phyloP scores from a whole-genome alignment of 1,140 invertebrate genomes.

The Cotesia glomerata region DNA sequence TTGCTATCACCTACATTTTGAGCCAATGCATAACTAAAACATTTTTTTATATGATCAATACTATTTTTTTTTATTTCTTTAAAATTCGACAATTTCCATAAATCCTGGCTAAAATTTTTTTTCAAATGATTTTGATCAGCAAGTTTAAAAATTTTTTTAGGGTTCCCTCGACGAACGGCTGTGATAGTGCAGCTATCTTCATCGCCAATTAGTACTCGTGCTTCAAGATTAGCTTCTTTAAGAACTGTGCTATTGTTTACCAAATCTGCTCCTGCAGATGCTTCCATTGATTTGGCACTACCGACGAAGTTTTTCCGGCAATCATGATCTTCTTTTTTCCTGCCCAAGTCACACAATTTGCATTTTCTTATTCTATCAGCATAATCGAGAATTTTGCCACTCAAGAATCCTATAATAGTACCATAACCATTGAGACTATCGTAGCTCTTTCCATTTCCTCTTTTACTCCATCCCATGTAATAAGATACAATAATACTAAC shows the following conservation, averaged over 20 bases:
- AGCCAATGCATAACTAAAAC: not conserved
- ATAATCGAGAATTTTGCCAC: constrained; percentile 12
- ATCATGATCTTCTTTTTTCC: constrained; percentile 6
- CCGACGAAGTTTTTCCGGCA: constrained; percentile 16
- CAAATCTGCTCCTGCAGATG: constrained; percentile 6
- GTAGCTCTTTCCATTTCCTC: constrained; percentile 13
- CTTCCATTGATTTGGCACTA: constrained; percentile 24
- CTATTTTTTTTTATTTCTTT: no score
- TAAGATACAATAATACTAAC: constrained; percentile 17
- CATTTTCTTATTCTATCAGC: not conserved
- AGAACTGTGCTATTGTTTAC: constrained; percentile 10
- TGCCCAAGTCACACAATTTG: not conserved
- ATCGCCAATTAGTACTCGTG: no score
- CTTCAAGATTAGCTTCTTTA: not conserved
- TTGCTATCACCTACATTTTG: constrained; percentile 6
- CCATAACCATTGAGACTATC: no score
- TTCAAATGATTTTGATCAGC: no score
- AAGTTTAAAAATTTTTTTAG: no score
- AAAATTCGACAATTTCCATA: no score
- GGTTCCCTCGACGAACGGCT: no score
- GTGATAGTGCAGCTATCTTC: no score
- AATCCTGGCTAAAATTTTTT: no score
- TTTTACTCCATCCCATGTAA: constrained; percentile 20
- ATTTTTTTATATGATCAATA: not conserved
- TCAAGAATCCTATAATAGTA: constrained; percentile 15